Base-by-base conservation (phyloP, 2,888 invertebrate species). In the Clostera curtula region DNA sequence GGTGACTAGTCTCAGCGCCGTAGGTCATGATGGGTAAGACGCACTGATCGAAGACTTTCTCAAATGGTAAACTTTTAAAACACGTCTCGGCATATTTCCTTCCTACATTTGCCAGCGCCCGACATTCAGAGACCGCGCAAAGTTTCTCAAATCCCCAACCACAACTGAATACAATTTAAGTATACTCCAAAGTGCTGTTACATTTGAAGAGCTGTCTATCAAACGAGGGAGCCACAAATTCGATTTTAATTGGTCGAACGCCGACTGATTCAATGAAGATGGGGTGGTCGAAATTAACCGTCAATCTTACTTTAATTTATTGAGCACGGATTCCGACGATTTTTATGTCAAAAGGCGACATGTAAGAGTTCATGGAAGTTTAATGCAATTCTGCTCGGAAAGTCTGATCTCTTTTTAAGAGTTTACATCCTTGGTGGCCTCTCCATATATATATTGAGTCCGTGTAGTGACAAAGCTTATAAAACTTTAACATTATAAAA, bases 241-340 rank as follows among this genome's bases (percentile, higher is more conserved):
- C 55, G 63, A 71, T 68, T 69, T 71, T 74, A 75, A 76, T 76
- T 73, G 70, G 70, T 64, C 59, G 54, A 57, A 55, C 65, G 64
- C 58, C 61, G 60, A 68, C 57, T 58, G 64, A 59, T 58, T 65
- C 54, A 63, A 68, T 61, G 58, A 58, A 62, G 63, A 64, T 61
- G 56, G 67, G 56, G 62, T 55, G 57, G 32, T 55, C 42, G 49
- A 56, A 56, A 55, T 58, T 49, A 49, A 51, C 42, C 43, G 44
- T 50, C 64, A 68, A 66, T 57, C 56, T 56, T 44, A 43, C 36
- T 49, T 44, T 49, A 34, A 35, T 42, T 41, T 36, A 42, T 40
- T 40, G 29, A 25, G 25, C 27, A 29, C 19, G 28, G 35, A 42
- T 49, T 41, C 28, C 29, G 24, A 19, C 21, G 40, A 40, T 50